Evolutionary conservation across 2,888 invertebrate species (phyloP), one percentile per base, ranked within the genome.

Genomic region (Lasioglossum malachurum): DNA sequence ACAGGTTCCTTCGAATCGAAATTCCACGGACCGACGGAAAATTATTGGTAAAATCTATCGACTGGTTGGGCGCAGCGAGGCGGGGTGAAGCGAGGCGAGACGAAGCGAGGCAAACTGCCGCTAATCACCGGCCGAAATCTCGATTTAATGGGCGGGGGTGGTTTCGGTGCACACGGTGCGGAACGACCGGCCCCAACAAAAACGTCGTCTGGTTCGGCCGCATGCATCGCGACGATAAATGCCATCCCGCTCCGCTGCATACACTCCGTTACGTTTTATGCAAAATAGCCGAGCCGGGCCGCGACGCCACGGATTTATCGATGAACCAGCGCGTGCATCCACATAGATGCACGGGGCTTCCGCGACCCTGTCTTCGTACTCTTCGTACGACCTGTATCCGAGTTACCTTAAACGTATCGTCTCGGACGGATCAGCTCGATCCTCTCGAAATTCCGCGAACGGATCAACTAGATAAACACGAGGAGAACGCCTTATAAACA

Each of bases 171-270:
- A 60, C 60, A 46, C 44, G 89, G 82, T 82, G 90, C 85, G 87
- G 88, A 82, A 82, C 80, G 85, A 71, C 80, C 85, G 84, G 71
- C 53, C 83, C 71, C 78, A 72, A 87, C 89, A 90, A 90, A 90
- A 90, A 90, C 87, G 73, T 75, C 90, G 82, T 86, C 79, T 84
- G 86, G 86, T 88, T 31, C 78, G 83, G 71, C 53, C 85, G 78
- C 83, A 75, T 80, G 84, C 84, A 85, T 79, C 83, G 80, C 84
- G 82, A 91, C 92, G 89, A 90, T 91, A 91, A 91, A 92, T 88
- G 92, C 89, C 79, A 76, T 83, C 75, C 84, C 87, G 87, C 84
- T 76, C 71, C 83, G 84, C 10, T 80, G 86, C 86, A 85, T 87
- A 78, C 86, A 78, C 86, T 80, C 84, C 82, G 89, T 91, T 35